Conservation (phyloP, 2,888 invertebrate species). For the Harpalus rufipes region DNA sequence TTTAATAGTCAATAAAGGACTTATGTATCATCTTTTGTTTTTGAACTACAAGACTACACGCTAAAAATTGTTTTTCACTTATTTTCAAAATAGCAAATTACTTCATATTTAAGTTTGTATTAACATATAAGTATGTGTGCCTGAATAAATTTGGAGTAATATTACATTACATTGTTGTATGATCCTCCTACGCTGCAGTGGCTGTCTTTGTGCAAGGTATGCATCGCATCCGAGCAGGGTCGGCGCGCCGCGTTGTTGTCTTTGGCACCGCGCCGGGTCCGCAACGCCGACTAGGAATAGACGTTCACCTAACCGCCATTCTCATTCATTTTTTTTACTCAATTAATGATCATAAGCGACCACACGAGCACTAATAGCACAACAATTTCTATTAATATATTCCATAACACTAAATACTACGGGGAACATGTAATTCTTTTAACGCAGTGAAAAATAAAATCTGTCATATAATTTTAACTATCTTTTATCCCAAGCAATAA, state of each 20-base stretch:
- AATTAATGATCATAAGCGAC: slow-evolving; percentile 15
- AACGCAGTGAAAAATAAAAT: too few species aligned
- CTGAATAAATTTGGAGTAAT: too few species aligned
- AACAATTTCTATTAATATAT: background rate
- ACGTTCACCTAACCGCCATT: slow-evolving; percentile 16
- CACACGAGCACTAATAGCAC: background rate
- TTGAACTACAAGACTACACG: too few species aligned
- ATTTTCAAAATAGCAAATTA: too few species aligned
- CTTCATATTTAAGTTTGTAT: too few species aligned
- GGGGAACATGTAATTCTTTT: too few species aligned
- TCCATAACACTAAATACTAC: background rate
- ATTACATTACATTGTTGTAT: background rate
- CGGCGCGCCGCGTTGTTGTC: slow-evolving; percentile 63
- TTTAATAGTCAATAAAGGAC: too few species aligned
- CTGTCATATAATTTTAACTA: too few species aligned
- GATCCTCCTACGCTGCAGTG: background rate
- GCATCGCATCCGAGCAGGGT: slow-evolving; percentile 52
- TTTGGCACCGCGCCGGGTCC: slow-evolving; percentile 45
- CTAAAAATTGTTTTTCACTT: too few species aligned
- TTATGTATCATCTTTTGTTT: too few species aligned
- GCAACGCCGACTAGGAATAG: slow-evolving; percentile 55
- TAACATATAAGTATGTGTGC: too few species aligned
- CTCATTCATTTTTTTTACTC: slow-evolving; percentile 7
- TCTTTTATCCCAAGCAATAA: too few species aligned
- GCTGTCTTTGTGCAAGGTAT: slow-evolving; percentile 23